Evolutionary conservation across 1,140 invertebrate species (phyloP).

Genomic region (Drosophila pseudoobscura): DNA sequence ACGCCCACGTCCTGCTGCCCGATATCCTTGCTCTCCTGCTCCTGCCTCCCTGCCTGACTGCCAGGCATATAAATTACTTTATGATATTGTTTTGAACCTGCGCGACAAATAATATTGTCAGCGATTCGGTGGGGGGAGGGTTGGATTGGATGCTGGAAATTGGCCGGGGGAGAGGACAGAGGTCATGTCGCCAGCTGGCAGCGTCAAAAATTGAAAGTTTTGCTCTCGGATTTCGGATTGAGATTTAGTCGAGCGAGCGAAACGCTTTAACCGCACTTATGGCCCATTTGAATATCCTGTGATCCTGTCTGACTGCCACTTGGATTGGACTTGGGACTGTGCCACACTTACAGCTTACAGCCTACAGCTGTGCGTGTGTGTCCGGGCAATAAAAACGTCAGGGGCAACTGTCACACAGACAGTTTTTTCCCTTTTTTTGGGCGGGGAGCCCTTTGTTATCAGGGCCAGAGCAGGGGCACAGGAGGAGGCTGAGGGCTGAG

Average conservation of each 20-base stretch:
- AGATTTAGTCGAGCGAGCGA: conserved; percentile 70
- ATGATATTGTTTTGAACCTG: conserved; percentile 82
- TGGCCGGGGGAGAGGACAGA: conserved; percentile 17
- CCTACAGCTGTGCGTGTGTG: conserved; percentile 3
- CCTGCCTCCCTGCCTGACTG: conserved; percentile 25
- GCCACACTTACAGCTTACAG: too few species aligned
- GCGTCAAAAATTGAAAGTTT: conserved; percentile 78
- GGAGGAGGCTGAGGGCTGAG: background rate
- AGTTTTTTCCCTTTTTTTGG: conserved; percentile 22
- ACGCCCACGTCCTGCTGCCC: conserved; percentile 19
- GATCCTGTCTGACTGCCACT: conserved; percentile 38
- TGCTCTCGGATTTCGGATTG: conserved; percentile 44
- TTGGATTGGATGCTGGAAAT: conserved; percentile 1
- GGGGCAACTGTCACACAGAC: conserved; percentile 61
- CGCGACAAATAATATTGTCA: conserved; percentile 79
- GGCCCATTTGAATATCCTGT: conserved; percentile 81
- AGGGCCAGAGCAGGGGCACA: conserved; percentile 11
- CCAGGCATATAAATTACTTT: conserved; percentile 79
- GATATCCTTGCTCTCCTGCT: background rate
- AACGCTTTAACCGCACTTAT: conserved; percentile 79
- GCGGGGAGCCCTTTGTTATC: conserved; percentile 32
- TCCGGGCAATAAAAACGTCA: conserved; percentile 82
- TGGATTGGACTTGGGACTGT: conserved; percentile 9
- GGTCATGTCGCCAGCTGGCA: conserved; percentile 75
- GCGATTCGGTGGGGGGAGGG: conserved; percentile 29